These are phyloP conservation scores for Ecdyonurus torrentis DNA, from an alignment of 2,888 invertebrate genomes.

Conservation along the genomic window DNA sequence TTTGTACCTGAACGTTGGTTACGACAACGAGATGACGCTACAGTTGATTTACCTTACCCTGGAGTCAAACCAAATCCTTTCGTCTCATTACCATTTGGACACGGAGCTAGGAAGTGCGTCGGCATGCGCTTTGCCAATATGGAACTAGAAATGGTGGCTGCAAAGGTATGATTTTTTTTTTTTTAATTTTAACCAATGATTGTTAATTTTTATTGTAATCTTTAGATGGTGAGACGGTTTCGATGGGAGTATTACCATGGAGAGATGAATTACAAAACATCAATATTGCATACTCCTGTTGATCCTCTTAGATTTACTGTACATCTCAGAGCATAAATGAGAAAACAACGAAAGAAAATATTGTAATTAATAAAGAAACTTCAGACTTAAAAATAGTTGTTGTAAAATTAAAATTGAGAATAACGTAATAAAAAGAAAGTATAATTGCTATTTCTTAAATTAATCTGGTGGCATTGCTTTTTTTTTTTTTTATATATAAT, in stretches of 20 bases:
- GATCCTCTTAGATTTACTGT: background rate
- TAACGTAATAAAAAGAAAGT: too few relatives aligned
- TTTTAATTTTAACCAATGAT: too few relatives aligned
- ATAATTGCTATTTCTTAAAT: too few relatives aligned
- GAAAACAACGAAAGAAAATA: too few relatives aligned
- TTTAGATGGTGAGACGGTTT: background rate
- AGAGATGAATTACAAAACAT: background rate
- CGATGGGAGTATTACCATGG: background rate
- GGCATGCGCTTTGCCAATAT: background rate
- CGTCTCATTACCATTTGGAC: background rate
- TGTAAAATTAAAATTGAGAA: too few relatives aligned
- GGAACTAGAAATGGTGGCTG: background rate
- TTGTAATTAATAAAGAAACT: too few relatives aligned
- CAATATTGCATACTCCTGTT: background rate
- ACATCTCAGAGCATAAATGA: background rate
- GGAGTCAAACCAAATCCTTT: background rate
- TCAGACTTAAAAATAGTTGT: too few relatives aligned
- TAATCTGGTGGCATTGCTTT: too few relatives aligned
- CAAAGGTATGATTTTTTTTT: background rate
- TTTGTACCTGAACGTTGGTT: constrained; percentile 55
- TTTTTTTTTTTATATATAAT: too few relatives aligned
- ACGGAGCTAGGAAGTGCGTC: background rate
- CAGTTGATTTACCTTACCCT: too few relatives aligned
- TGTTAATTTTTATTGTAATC: too few relatives aligned
- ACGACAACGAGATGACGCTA: constrained; percentile 23